Base-by-base conservation (phyloP, 2,113 vertebrate genomes). In the Thryonomys swinderianus region DNA sequence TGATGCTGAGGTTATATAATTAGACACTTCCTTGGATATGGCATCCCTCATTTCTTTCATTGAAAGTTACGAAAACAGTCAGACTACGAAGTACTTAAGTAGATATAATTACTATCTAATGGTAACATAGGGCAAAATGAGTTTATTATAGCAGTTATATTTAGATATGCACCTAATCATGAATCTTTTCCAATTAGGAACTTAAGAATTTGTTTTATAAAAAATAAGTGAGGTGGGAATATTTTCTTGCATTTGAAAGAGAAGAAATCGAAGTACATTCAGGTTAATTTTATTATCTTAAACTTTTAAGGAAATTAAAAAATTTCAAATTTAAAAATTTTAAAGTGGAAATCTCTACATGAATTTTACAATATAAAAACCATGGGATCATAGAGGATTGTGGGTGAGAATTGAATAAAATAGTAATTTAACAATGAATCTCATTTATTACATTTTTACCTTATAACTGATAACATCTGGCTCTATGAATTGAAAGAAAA, bases 321-420 rank as follows among this genome's bases (percentile, higher is more conserved):
- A n/a, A n/a, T n/a, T n/a, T n/a, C n/a, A n/a, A n/a, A n/a, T n/a
- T n/a, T n/a, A n/a, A n/a, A 90, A 66, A 30, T 18, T 85, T 55
- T 94, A 93, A 88, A 5, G 18, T 82, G 34, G 20, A 55, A 16
- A 91, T 51, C 85, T 93, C 85, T 45, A 13, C 79, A 45, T 95
- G 23, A 86, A 93, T 93, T 91, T 95, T 96, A 55, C 5, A 91
- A 34, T 51, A 11, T 66, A 94, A 90, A 81, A 66, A 14, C 81
- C 45, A 85, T n/a, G 79, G 13, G 86, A 9, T 32, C 61, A 79
- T 96, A 45, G 87, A 7, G 8, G 27, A 20, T 89, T 86, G 34
- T 83, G 64, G 34, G 14, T 32, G 10, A 82, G 37, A 87, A 91
- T 64, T 2, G 71, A 85, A 71, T 83, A 78, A 78, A 92, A 92